Evolutionary conservation across 2,797 vertebrate species (phyloP), one percentile per base, ranked within the genome.

Genomic region (Myotis planiceps): DNA sequence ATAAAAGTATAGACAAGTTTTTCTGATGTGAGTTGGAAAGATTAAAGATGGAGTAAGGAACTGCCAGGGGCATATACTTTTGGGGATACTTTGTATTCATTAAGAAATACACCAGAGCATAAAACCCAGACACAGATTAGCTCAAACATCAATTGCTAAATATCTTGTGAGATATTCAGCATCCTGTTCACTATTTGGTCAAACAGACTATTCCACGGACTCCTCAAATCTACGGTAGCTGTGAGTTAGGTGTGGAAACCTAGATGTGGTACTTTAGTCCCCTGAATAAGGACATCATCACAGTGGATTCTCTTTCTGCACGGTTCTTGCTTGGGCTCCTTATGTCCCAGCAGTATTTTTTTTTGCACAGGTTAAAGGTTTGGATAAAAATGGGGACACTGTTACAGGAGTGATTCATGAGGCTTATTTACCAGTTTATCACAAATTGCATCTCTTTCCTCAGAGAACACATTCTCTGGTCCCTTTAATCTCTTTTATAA

Each of bases 401-500:
- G 12, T 45, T 71, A n/a, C 66, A 51, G 60, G 29, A 93, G 60
- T 14, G 83, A 12, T 32, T 95, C 19, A 55, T 51, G 14, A 55
- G 14, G 10, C 27, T 88, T 78, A 49, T 83, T 95, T 96, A 71
- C n/a, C 53, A 88, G 25, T 90, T 85, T 93, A 87, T 93, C 49
- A 92, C 66, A 93, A 95, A 96, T n/a, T 69, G 25, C 78, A 47
- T 95, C 25, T 90, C 1, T 95, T 13, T 90, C 55, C 47, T 23
- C 3, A 27, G 82, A 88, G 39, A 91, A 83, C n/a, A 68, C 5
- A 45, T 76, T 85, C 63, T 96, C 68, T 86, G 29, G 89, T 96
- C 95, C 69, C 42, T 93, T 95, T 95, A n/a, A 95, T 94, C 53
- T 93, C n/a, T 92, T 94, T 94, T 71, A 75, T 16, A 93, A 88